phyloP scores from a whole-genome alignment of 2,797 vertebrate genomes.

The Macrochelys suwanniensis region DNA sequence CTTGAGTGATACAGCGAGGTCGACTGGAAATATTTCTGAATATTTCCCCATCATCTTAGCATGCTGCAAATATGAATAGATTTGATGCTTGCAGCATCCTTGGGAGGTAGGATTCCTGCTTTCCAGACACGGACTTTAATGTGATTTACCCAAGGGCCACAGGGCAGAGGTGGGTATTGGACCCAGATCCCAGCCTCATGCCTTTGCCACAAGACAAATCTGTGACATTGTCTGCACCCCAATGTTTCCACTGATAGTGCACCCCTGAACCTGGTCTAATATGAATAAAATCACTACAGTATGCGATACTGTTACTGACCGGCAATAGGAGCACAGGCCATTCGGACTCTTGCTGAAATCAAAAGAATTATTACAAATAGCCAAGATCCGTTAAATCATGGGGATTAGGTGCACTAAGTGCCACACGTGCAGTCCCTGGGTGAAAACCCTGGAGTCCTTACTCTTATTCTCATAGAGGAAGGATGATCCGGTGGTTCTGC shows the following conservation, averaged over 20 bases:
- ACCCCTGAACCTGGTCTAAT: background rate
- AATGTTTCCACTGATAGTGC: background rate
- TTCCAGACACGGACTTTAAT: background rate
- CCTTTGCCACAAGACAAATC: background rate
- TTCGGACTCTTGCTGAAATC: background rate
- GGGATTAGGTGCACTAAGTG: too few species aligned
- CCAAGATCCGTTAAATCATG: background rate
- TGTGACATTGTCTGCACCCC: background rate
- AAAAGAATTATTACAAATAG: background rate
- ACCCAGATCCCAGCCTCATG: background rate
- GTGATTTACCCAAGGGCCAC: background rate
- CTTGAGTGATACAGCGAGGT: rapidly evolving
- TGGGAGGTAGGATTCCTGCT: background rate
- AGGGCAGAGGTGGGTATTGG: background rate
- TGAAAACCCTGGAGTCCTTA: too few species aligned
- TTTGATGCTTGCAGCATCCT: background rate
- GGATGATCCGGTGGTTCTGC: background rate
- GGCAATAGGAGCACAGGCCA: background rate
- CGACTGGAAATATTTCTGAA: background rate
- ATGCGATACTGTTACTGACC: background rate
- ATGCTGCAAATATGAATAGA: background rate
- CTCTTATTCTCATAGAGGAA: background rate
- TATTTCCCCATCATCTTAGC: background rate
- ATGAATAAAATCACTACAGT: background rate
- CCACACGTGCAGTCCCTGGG: background rate